Evolutionary conservation across 2,797 vertebrate genomes (phyloP).

Genomic region (Centropyge bicolor): DNA sequence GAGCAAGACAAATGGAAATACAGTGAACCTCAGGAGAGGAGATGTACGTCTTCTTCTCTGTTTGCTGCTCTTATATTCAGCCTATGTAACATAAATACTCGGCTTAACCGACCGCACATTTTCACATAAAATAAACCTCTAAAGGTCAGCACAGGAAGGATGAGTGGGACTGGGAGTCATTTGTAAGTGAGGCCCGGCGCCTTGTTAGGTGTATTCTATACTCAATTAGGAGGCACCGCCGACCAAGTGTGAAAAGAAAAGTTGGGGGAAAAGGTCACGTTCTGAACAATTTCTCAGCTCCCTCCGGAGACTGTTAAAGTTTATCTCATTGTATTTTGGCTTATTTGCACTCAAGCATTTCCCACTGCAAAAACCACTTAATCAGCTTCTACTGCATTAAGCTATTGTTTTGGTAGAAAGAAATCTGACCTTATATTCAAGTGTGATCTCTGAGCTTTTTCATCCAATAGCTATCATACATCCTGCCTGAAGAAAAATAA

Average conservation of each 20-base stretch:
- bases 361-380: background rate
- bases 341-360: constrained; percentile 7
- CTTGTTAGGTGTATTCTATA: constrained; percentile 46
- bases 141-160: constrained; percentile 51
- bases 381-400: constrained; percentile 5
- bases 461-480: background rate
- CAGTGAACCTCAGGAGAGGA: constrained; percentile 4
- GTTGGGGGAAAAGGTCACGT: constrained; percentile 27
- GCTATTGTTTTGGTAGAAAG: background rate
- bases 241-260: constrained; percentile 47
- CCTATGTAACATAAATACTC: constrained; percentile 42
- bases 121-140: constrained; percentile 43
- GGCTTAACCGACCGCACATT: constrained; percentile 9
- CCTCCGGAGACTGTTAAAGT: constrained; percentile 6
- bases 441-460: constrained; percentile 13
- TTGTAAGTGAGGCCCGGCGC: constrained; percentile 31
- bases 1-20: constrained; percentile 21
- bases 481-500: no score
- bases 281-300: constrained; percentile 33
- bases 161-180: constrained; percentile 32
- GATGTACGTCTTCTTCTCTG: constrained; percentile 14
- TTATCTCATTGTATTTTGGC: constrained; percentile 19
- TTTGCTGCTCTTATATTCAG: constrained; percentile 39
- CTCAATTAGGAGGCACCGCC: constrained; percentile 23
- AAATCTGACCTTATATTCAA: constrained; percentile 14